Conservation (phyloP, 2,797 vertebrate species). For the Pantherophis vulpinus region DNA sequence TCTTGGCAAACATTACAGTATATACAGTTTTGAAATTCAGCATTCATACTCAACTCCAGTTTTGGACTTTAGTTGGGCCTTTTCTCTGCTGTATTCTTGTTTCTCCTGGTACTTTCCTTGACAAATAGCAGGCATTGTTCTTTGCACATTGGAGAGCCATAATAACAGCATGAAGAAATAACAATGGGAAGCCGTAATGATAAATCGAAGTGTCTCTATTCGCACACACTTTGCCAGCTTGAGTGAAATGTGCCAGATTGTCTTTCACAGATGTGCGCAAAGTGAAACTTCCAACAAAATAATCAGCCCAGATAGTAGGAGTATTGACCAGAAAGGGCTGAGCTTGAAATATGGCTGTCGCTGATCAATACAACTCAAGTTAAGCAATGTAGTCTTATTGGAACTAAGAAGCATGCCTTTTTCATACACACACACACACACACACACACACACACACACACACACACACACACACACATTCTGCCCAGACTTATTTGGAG, state of each 20-base stretch:
- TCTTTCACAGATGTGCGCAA: fast-evolving
- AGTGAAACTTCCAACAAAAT: background rate
- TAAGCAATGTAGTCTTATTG: background rate
- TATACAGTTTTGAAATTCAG: background rate
- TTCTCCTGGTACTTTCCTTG: background rate
- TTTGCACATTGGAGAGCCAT: background rate
- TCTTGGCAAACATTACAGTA: background rate
- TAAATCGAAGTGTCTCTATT: background rate
- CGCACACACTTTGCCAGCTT: background rate
- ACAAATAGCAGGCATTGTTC: constrained; percentile 1
- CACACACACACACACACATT: background rate
- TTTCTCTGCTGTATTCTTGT: background rate
- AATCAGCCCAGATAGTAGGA: background rate
- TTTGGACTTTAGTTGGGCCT: background rate
- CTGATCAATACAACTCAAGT: background rate
- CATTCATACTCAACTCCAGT: background rate
- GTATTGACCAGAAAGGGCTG: fast-evolving
- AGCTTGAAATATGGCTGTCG: background rate
- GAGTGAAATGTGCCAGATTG: background rate
- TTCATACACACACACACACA: too few relatives aligned
- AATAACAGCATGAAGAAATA: background rate
- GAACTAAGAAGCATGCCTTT: background rate
- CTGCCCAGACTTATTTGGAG: background rate
- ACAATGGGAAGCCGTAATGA: background rate
- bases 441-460: background rate